Percentiles rank a stretch among this genome's conserved stretches.
These are phyloP conservation scores for Phrynocephalus versicolor DNA, from an alignment of 2,113 vertebrate genomes.

Conservation along the genomic window DNA sequence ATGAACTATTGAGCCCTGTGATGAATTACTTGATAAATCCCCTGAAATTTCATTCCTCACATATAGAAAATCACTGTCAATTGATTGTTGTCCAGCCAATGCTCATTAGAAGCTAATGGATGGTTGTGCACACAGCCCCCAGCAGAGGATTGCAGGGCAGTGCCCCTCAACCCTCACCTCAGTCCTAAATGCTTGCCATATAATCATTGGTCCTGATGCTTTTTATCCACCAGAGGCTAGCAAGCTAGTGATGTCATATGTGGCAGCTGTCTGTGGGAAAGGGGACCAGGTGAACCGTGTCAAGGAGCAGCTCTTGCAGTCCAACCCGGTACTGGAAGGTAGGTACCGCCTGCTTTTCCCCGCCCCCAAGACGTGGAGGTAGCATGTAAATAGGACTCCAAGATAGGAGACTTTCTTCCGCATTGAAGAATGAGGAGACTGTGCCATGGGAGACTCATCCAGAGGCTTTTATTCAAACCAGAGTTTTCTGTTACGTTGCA, in stretches of 20 bases:
- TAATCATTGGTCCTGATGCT: not conserved
- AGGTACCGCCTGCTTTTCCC: not conserved
- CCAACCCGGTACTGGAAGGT: constrained; percentile 83
- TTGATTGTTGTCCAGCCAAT: too few relatives aligned
- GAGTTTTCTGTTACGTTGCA: not conserved
- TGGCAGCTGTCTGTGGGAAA: constrained; percentile 79
- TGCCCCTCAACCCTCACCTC: not conserved
- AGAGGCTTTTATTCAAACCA: not conserved
- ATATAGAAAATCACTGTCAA: not conserved
- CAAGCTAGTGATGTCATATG: constrained; percentile 83
- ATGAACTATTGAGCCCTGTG: not conserved
- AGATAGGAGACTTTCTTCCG: not conserved
- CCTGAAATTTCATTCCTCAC: not conserved
- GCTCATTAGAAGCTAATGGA: not conserved
- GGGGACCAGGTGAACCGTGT: constrained; percentile 81
- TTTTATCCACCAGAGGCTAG: constrained; percentile 74
- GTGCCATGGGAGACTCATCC: not conserved
- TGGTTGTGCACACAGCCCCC: not conserved
- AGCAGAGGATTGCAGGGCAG: not conserved
- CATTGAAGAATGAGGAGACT: too few relatives aligned
- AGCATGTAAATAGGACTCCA: too few relatives aligned
- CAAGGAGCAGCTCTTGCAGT: constrained; percentile 82
- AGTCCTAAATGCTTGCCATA: not conserved
- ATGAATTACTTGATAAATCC: not conserved
- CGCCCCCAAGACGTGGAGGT: not conserved